These are phyloP conservation scores for Tachycineta bicolor DNA, from an alignment of 2,113 vertebrate species.

Conservation along the genomic window DNA sequence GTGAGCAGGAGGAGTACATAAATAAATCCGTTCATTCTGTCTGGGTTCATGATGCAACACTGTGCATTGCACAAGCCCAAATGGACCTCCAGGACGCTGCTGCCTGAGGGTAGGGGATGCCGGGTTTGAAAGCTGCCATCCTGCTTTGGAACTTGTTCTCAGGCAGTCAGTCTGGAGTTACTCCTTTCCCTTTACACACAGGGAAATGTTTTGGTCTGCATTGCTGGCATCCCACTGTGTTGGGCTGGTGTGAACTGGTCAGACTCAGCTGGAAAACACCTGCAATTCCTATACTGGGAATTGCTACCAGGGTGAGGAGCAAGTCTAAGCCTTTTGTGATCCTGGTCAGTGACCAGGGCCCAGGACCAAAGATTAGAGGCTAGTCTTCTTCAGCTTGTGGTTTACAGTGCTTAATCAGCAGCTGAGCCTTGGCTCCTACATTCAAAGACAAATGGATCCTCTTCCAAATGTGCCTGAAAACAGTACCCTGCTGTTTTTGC, in stretches of 20 bases:
- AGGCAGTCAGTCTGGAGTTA: neutral
- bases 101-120: neutral
- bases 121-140: neutral
- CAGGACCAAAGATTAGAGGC: neutral
- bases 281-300: fast-evolving
- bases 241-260: fast-evolving
- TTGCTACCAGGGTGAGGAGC: fast-evolving
- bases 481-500: neutral
- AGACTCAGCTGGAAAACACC: neutral
- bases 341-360: neutral
- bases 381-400: neutral
- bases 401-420: neutral
- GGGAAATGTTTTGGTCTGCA: neutral
- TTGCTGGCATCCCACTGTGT: neutral
- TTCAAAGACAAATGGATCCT: neutral
- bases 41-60: neutral
- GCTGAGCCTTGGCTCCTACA: fast-evolving
- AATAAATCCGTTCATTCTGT: conserved; percentile 4
- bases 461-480: neutral
- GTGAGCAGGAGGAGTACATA: neutral
- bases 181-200: fast-evolving
- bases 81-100: neutral
- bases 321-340: neutral
- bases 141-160: neutral
- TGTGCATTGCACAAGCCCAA: neutral